These are phyloP conservation scores for Ibycter americanus DNA, from an alignment of 2,797 vertebrate genomes.

Conservation along the genomic window DNA sequence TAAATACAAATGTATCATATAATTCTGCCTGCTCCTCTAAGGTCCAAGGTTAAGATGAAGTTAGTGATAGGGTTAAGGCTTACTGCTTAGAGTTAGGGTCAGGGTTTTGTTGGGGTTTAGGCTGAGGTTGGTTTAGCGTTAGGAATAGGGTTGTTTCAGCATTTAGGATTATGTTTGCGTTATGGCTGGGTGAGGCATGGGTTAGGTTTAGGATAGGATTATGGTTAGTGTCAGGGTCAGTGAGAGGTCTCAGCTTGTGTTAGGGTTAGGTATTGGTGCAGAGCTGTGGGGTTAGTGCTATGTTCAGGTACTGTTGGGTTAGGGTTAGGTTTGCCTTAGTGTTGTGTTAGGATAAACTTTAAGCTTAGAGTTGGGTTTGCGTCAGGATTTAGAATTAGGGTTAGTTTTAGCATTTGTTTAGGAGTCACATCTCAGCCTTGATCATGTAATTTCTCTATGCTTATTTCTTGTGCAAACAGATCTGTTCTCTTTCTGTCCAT, in stretches of 20 bases:
- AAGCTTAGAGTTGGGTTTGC: background rate
- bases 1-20: background rate
- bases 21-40: background rate
- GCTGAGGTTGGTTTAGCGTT: background rate
- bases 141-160: background rate
- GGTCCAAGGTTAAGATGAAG: background rate
- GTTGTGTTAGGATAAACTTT: background rate
- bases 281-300: background rate
- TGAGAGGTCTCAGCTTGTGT: background rate
- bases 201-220: background rate
- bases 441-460: background rate
- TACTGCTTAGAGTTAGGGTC: background rate
- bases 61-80: background rate
- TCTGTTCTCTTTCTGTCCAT: background rate
- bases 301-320: background rate
- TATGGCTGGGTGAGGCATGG: background rate
- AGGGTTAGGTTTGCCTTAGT: background rate
- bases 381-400: background rate
- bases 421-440: background rate
- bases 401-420: background rate
- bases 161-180: background rate
- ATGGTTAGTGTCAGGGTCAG: background rate
- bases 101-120: background rate
- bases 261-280: background rate
- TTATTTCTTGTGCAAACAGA: slow-evolving; percentile 7